phyloP scores from a whole-genome alignment of 2,113 vertebrate genomes.

The Cyanoderma ruficeps region DNA sequence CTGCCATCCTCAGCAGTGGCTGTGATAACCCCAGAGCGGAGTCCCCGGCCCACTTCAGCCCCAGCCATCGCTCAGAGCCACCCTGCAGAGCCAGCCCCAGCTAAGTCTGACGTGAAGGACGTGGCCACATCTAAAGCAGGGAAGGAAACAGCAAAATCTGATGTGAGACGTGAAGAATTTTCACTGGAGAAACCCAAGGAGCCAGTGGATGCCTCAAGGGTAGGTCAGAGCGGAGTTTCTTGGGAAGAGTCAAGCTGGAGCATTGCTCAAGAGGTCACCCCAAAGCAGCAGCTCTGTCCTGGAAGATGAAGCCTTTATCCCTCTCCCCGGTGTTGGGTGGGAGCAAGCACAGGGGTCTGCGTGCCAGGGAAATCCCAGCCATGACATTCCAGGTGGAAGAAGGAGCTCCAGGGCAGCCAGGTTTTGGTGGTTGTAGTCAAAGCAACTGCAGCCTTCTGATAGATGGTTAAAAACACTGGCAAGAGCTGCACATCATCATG shows the following conservation, averaged over 20 bases:
- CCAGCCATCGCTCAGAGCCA: constrained; percentile 88
- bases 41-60: constrained; percentile 89
- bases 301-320: not conserved
- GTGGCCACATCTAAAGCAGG: constrained; percentile 29
- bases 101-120: constrained; percentile 31
- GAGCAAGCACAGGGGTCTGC: not conserved
- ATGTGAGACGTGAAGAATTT: constrained; percentile 74
- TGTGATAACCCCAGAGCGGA: constrained; percentile 86
- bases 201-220: constrained; percentile 79
- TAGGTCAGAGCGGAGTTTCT: constrained; percentile 22
- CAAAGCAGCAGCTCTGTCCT: not conserved
- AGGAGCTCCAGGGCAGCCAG: rapidly evolving
- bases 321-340: rapidly evolving
- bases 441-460: not conserved
- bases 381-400: not conserved
- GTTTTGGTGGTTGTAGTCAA: not conserved
- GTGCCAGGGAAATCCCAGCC: not conserved
- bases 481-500: rapidly evolving
- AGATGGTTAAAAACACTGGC: not conserved
- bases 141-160: constrained; percentile 71
- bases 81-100: constrained; percentile 68
- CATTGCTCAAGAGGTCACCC: rapidly evolving
- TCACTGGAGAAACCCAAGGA: constrained; percentile 66
- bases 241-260: not conserved
- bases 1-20: constrained; percentile 68